Percentiles rank a stretch among this genome's conserved stretches.
phyloP scores from a whole-genome alignment of 2,113 vertebrate species.

The Dasyornis broadbenti region DNA sequence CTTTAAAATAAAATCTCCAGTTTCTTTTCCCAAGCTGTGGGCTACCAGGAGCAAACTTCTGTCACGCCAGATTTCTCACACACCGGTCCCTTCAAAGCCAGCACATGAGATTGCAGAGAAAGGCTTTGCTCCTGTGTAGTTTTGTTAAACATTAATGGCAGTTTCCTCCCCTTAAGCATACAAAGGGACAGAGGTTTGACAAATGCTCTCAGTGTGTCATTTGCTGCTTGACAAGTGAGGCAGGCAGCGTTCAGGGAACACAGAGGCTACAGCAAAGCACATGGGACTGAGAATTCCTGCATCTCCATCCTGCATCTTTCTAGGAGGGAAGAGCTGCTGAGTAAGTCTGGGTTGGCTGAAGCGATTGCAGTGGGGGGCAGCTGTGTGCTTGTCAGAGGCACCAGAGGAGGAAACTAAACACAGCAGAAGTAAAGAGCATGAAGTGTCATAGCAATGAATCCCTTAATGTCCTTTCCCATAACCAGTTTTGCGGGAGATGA shows the following conservation, averaged over 20 bases:
- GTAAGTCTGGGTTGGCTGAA: slow-evolving; percentile 3
- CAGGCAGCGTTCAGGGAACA: neutral
- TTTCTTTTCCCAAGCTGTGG: neutral
- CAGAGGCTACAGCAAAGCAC: neutral
- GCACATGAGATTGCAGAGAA: neutral
- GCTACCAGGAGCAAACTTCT: neutral
- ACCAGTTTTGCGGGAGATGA: neutral
- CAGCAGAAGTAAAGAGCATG: neutral
- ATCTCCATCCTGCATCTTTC: neutral
- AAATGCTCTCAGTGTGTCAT: neutral
- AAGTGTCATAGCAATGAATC: neutral
- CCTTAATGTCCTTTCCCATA: neutral
- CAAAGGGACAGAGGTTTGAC: slow-evolving; percentile 37
- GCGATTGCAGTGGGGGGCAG: rapidly evolving
- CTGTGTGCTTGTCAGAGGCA: neutral
- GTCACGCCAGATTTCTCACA: neutral
- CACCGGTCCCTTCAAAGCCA: neutral
- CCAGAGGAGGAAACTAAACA: neutral
- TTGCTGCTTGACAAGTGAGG: neutral
- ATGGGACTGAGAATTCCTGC: neutral
- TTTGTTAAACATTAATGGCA: slow-evolving; percentile 50
- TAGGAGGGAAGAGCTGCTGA: neutral
- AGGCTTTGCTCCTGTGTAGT: neutral
- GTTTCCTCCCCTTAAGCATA: slow-evolving; percentile 50
- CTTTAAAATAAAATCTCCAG: neutral